Conservation (phyloP, 30 jellyfish, hydroid and myxozoan species). For the Chrysaora quinquecirrha region DNA sequence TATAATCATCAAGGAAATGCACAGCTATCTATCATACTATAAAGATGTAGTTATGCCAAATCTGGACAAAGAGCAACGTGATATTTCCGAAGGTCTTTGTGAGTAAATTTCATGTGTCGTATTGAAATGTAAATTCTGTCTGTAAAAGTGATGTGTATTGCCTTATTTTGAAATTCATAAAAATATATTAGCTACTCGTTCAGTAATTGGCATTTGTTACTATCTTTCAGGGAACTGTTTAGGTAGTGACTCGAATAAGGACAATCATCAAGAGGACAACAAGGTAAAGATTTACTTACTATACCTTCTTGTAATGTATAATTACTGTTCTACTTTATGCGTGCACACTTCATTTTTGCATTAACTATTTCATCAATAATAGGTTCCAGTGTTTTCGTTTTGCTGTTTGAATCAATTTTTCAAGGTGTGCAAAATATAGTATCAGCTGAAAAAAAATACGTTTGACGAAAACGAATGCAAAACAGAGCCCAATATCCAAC, state of each 20-base stretch:
- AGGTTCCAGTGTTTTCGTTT: not conserved
- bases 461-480: not conserved
- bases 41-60: not conserved
- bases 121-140: not conserved
- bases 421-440: not conserved
- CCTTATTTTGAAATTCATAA: not conserved
- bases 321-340: not conserved
- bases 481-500: not conserved
- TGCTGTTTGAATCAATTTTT: not conserved
- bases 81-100: not conserved
- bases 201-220: not conserved
- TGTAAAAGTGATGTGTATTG: not conserved
- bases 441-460: not conserved
- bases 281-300: not conserved
- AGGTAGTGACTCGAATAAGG: conserved; percentile 1
- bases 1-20: not conserved
- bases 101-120: not conserved
- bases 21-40: not conserved
- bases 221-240: not conserved
- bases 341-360: not conserved
- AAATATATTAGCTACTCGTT: not conserved
- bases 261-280: not conserved
- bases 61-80: not conserved
- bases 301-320: not conserved
- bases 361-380: not conserved